phyloP scores from a whole-genome alignment of 2,888 invertebrate species.

The Cantharis nigra region DNA sequence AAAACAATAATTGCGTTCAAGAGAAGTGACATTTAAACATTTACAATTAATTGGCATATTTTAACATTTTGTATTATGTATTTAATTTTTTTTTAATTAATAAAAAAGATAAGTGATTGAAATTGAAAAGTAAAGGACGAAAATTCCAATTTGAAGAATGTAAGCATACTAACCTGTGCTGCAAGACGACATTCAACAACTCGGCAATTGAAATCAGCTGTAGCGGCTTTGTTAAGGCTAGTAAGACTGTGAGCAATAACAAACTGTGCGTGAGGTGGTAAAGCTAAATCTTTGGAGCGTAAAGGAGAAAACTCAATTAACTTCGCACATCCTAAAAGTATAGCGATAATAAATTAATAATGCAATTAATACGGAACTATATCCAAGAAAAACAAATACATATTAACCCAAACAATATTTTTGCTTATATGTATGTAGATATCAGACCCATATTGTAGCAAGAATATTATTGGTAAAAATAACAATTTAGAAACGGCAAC shows the following conservation, averaged over 20 bases:
- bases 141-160: too few species aligned
- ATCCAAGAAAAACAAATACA: background rate
- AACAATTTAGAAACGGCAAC: background rate
- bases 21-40: too few species aligned
- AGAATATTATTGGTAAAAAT: background rate
- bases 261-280: slow-evolving; percentile 85
- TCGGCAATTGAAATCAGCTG: slow-evolving; percentile 86
- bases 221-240: slow-evolving; percentile 92
- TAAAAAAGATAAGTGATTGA: too few species aligned
- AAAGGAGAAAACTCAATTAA: slow-evolving; percentile 93
- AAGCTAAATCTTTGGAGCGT: slow-evolving; percentile 70
- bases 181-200: slow-evolving; percentile 94
- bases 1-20: too few species aligned
- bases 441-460: background rate
- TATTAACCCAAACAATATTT: background rate
- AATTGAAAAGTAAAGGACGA: too few species aligned
- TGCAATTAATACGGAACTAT: background rate
- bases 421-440: background rate
- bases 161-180: slow-evolving; percentile 66
- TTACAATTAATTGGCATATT: too few species aligned
- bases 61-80: too few species aligned
- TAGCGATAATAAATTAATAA: background rate
- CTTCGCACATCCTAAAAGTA: slow-evolving; percentile 76
- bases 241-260: slow-evolving; percentile 91
- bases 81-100: too few species aligned